These are phyloP conservation scores for Peribatodes rhomboidaria DNA, from an alignment of 2,888 invertebrate genomes.

Conservation along the genomic window DNA sequence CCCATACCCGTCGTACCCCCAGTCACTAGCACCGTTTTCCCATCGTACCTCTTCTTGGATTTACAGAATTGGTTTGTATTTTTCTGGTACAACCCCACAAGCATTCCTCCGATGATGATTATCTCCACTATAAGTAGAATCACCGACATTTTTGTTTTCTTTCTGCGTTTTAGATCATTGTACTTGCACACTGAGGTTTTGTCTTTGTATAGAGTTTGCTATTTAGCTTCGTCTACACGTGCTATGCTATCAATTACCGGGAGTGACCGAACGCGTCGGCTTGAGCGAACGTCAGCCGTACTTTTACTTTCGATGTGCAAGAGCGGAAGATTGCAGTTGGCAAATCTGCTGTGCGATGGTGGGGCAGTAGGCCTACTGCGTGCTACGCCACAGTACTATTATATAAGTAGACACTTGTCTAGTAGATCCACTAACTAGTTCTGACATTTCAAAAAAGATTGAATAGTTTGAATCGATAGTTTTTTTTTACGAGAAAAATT, in stretches of 20 bases:
- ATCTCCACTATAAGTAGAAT: constrained; percentile 59
- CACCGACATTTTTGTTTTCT: constrained; percentile 53
- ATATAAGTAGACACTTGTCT: neutral
- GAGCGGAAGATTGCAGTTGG: constrained; percentile 50
- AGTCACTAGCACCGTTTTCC: constrained; percentile 73
- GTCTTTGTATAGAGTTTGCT: neutral
- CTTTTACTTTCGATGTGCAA: constrained; percentile 57
- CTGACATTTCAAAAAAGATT: neutral
- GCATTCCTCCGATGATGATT: constrained; percentile 58
- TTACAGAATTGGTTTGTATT: constrained; percentile 75
- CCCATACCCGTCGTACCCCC: constrained; percentile 80
- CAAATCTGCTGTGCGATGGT: constrained; percentile 18
- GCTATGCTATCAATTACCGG: constrained; percentile 40
- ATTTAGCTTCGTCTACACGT: constrained; percentile 31
- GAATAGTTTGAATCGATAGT: neutral
- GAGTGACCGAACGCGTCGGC: constrained; percentile 51
- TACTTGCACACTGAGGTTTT: constrained; percentile 8
- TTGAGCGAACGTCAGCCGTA: constrained; percentile 31
- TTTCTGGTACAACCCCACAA: constrained; percentile 75
- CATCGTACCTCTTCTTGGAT: constrained; percentile 72
- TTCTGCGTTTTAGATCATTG: constrained; percentile 13
- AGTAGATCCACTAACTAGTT: neutral
- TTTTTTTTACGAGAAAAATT: neutral
- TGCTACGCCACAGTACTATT: neutral
- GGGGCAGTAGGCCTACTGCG: constrained; percentile 25